phyloP scores from a whole-genome alignment of 92 coral and sea anemone genomes.

The Metridium senile region DNA sequence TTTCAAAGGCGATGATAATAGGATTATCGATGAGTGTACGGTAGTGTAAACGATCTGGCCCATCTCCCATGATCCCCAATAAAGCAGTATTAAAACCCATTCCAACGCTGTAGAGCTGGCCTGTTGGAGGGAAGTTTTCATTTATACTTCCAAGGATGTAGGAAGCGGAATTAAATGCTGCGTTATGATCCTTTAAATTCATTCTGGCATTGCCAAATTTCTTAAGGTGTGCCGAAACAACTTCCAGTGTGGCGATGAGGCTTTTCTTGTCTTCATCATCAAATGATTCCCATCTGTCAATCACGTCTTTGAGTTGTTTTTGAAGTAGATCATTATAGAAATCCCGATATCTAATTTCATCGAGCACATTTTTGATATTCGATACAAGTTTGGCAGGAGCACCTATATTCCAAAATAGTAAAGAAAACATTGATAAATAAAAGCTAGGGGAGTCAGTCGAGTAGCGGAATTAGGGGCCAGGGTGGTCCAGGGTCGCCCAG shows the following conservation, averaged over 20 bases:
- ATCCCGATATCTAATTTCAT: too few relatives aligned
- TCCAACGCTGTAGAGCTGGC: conserved; percentile 1
- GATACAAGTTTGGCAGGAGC: too few relatives aligned
- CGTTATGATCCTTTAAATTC: conserved; percentile 17
- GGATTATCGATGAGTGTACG: background rate
- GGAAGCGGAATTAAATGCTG: conserved; percentile 12
- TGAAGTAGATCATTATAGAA: too few relatives aligned
- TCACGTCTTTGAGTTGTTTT: too few relatives aligned
- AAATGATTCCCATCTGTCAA: background rate
- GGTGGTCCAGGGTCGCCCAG: too few relatives aligned
- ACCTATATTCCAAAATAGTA: too few relatives aligned
- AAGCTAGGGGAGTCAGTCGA: too few relatives aligned
- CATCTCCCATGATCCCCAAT: conserved; percentile 25
- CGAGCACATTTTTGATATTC: too few relatives aligned
- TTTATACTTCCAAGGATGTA: conserved; percentile 13
- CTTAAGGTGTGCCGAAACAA: background rate
- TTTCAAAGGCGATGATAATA: background rate
- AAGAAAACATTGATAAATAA: too few relatives aligned
- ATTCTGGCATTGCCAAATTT: conserved; percentile 25
- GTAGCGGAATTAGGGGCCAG: too few relatives aligned
- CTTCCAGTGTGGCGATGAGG: background rate
- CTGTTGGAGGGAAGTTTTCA: background rate
- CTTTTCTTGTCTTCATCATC: background rate
- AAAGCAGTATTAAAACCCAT: conserved; percentile 21
- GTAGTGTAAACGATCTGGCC: background rate